Evolutionary conservation across 2,113 vertebrate species (phyloP).

Genomic region (Gallinago jamesoni): DNA sequence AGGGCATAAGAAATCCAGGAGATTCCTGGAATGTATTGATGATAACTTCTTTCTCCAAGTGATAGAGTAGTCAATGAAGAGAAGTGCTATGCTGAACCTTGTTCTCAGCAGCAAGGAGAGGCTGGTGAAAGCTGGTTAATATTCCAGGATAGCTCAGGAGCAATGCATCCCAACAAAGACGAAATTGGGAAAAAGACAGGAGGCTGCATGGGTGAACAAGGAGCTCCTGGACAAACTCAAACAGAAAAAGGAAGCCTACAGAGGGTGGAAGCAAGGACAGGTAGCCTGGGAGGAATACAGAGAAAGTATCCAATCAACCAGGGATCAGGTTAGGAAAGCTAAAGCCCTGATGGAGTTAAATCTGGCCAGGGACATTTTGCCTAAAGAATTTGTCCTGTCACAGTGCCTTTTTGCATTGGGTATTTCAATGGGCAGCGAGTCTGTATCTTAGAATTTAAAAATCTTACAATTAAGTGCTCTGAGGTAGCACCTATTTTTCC

Average conservation of each 20-base stretch:
- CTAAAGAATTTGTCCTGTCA: background rate
- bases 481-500: background rate
- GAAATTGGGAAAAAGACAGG: background rate
- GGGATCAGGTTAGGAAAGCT: background rate
- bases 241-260: background rate
- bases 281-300: background rate
- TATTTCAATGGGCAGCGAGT: background rate
- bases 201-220: background rate
- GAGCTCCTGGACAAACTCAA: background rate
- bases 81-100: background rate
- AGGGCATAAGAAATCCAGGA: background rate
- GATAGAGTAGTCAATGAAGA: background rate
- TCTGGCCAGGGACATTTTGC: background rate
- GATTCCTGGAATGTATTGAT: background rate
- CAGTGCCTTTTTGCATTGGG: background rate
- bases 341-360: background rate
- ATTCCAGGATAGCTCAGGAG: background rate
- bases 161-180: background rate
- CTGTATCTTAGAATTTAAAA: background rate
- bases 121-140: background rate
- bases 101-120: background rate
- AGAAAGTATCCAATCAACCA: background rate
- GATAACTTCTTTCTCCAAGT: background rate
- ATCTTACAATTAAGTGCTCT: background rate
- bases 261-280: background rate